Base-by-base conservation (phyloP, 2,113 vertebrate genomes). In the Puntigrus tetrazona region DNA sequence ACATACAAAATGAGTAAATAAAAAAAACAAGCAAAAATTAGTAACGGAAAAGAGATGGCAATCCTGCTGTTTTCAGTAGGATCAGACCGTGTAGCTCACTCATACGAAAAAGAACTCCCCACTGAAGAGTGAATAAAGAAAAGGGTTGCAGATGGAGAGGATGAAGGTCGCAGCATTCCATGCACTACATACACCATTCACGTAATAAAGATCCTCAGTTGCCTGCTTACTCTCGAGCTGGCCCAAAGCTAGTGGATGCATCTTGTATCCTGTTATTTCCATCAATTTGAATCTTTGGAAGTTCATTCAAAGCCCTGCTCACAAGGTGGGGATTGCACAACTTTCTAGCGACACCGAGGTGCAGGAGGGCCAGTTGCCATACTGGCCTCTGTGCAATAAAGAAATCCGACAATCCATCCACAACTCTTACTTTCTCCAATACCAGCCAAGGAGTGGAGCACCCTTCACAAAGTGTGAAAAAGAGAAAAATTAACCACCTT, bases 381-480 rank as follows among this genome's bases (percentile, higher is more conserved):
- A 80, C 70, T 75, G 85, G 76, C 90, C 89, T 88, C 94, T 92
- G 93, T 94, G 95, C 95, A 95, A 94, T 93, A 94, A 95, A 96
- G 91, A 84, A 92, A 89, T 91, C 84, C 85, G 90, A 85, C 82
- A 88, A 89, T 86, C 84, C 88, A 89, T 86, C n/a, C 85, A 84
- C 82, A 84, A 89, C 83, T 89, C 88, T 91, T 94, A 94, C 91
- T 94, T 93, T 95, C 95, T 97, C 96, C 95, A 94, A 97, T 93
- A 99, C 97, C 93, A 99, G 96, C 98, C 98, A 99, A 27, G 98
- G 98, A 57, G 97, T 99, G 91, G n/a, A n/a, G 98, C 96, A 94
- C 98, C 98, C 98, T 99, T 95, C 93, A 91, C 91, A 93, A 95
- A 93, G 95, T 92, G 94, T 94, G 93, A 95, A n/a, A 94, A 94